Base-by-base conservation (phyloP, 2,888 invertebrate species). In the Imbricaverruca yamaguchii region DNA sequence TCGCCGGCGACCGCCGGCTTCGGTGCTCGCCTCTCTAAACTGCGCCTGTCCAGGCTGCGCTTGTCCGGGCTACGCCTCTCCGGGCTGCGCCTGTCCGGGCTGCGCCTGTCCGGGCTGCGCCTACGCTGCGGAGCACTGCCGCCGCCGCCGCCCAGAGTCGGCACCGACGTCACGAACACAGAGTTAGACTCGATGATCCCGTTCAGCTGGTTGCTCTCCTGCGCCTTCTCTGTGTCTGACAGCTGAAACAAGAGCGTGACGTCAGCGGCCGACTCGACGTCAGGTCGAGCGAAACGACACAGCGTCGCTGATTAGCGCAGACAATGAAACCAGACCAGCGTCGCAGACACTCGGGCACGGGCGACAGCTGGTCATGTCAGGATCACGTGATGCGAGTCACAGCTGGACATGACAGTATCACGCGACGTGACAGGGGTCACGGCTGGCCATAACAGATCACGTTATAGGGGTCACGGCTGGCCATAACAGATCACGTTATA, bases 131-230 rank as follows among this genome's bases (percentile, higher is more conserved):
- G 39, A 39, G 4, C 69, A 6, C 69, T 53, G 39, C 69, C 39
- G 18, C 39, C 69, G 13, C 78, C 79, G 10, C 15, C 15, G 7
- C 79, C 57, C 79, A 79, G 57, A 6, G 56, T 6, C 13, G 79
- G 79, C n/a, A 79, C 79, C 23, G 79, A 79, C 12, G 79, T 79
- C 13, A 79, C 79, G 25, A 53, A 79, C 79, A 79, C 79, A 0
- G 79, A 56, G 23, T 79, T 56, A 0, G 79, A 79, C 79, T 79
- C 79, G 57, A 79, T 79, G 23, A 79, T 59, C 10, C 80, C 80
- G 63, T 63, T 63, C 80, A 57, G 21, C 80, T 80, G 80, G 63
- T 23, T 59, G 53, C 80, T 61, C 80, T 63, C 80, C 21, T 61
- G 61, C 9, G 57, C 59, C n/a, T 80, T 59, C 21, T 80, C 80